Percentiles rank a stretch among this genome's conserved stretches.
Evolutionary conservation across 2,113 vertebrate species (phyloP).

Genomic region (Prinia subflava): DNA sequence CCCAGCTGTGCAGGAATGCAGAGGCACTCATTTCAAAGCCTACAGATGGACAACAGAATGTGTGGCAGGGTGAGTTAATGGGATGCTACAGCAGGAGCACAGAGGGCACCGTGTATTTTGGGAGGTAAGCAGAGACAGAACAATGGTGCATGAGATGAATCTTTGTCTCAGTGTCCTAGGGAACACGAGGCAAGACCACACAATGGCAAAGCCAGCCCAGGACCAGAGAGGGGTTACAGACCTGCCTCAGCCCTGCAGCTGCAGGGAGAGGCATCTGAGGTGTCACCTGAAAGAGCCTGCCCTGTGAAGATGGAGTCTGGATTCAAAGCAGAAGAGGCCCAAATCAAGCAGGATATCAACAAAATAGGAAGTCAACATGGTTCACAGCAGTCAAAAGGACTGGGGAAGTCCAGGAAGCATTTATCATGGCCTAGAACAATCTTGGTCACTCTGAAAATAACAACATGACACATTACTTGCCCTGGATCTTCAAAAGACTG

Average conservation of each 20-base stretch:
- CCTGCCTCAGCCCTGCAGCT: background rate
- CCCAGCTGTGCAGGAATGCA: background rate
- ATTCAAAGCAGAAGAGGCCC: background rate
- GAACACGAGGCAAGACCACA: background rate
- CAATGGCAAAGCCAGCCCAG: background rate
- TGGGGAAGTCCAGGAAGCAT: background rate
- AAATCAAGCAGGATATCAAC: background rate
- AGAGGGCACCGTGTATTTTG: background rate
- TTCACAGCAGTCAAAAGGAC: background rate
- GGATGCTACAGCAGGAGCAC: background rate
- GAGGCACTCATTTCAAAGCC: background rate
- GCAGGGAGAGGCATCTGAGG: background rate
- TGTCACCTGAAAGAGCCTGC: accelerated
- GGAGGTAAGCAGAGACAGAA: background rate
- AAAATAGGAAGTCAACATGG: background rate
- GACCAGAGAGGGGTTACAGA: background rate
- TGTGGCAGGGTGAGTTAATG: accelerated
- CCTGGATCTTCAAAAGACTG: background rate
- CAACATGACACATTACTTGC: background rate
- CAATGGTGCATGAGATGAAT: background rate
- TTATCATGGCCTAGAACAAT: background rate
- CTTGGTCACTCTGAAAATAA: background rate
- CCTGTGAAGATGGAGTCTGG: background rate
- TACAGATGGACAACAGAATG: accelerated
- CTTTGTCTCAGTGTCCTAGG: background rate